These are phyloP conservation scores for Distichodus sexfasciatus DNA, from an alignment of 2,797 vertebrate species.

Conservation along the genomic window DNA sequence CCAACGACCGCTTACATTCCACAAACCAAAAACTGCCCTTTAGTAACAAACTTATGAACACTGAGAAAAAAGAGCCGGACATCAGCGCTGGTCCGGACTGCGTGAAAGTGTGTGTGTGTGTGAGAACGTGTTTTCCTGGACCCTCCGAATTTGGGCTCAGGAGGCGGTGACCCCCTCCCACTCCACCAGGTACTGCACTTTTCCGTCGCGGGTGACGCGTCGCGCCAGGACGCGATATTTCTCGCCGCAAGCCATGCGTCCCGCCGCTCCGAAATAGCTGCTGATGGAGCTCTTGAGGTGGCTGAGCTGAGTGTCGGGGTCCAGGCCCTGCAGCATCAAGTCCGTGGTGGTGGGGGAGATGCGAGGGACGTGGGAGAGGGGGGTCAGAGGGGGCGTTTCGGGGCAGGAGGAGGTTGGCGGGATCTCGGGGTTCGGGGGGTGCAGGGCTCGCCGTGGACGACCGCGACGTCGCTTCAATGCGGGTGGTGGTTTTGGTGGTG, in stretches of 20 bases:
- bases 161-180: constrained; percentile 98
- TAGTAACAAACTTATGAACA: constrained; percentile 1
- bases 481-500: constrained; percentile 70
- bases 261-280: constrained; percentile 95
- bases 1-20: constrained; percentile 9
- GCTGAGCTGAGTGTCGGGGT: constrained; percentile 90
- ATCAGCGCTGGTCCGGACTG: not conserved
- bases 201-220: constrained; percentile 92
- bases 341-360: constrained; percentile 76
- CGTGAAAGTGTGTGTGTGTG: not conserved
- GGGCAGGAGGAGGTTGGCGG: constrained; percentile 54
- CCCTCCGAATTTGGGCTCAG: constrained; percentile 79
- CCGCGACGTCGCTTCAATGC: constrained; percentile 89
- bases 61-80: not conserved
- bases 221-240: constrained; percentile 94
- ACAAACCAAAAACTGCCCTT: constrained; percentile 3
- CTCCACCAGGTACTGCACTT: constrained; percentile 98
- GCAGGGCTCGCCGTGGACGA: constrained; percentile 85
- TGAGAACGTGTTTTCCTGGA: too few species aligned
- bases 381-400: constrained; percentile 30
- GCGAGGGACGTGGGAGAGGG: constrained; percentile 56
- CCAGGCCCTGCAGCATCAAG: constrained; percentile 88
- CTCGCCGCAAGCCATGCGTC: constrained; percentile 95
- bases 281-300: constrained; percentile 97
- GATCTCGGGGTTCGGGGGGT: constrained; percentile 86